Conservation (phyloP, 2,888 invertebrate genomes). For the Phengaris arion region DNA sequence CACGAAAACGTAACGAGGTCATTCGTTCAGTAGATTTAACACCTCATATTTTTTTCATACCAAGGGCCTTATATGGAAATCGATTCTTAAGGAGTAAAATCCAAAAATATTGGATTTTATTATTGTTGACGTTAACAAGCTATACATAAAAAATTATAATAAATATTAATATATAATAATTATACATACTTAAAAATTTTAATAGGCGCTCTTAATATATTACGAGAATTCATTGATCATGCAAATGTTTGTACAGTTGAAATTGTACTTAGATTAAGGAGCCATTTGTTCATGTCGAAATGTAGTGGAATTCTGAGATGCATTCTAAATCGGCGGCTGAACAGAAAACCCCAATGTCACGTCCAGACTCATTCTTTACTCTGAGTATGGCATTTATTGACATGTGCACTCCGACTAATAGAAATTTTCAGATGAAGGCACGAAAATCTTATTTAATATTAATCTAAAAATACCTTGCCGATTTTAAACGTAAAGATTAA, state of each 20-base stretch:
- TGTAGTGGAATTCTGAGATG: slow-evolving; percentile 26
- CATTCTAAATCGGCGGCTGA: slow-evolving; percentile 26
- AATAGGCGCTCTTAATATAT: too few species aligned
- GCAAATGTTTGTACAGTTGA: neutral
- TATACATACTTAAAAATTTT: too few species aligned
- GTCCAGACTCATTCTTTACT: slow-evolving; percentile 28
- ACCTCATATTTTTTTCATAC: too few species aligned
- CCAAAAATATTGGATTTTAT: too few species aligned
- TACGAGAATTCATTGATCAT: neutral
- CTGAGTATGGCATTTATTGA: slow-evolving; percentile 30
- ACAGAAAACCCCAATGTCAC: slow-evolving; percentile 27
- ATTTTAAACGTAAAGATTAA: neutral
- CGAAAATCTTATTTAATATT: neutral
- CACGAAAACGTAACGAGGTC: too few species aligned
- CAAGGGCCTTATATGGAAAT: too few species aligned
- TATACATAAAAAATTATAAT: too few species aligned
- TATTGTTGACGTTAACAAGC: too few species aligned
- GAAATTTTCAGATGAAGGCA: slow-evolving; percentile 6
- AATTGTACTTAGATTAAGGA: slow-evolving; percentile 21
- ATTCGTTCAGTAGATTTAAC: too few species aligned
- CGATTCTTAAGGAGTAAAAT: too few species aligned
- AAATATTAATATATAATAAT: too few species aligned
- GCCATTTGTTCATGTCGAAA: slow-evolving; percentile 26
- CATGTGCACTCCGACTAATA: slow-evolving; percentile 24
- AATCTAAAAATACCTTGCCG: neutral